Evolutionary conservation across 2,797 vertebrate species (phyloP).

Genomic region (Limnodromus scolopaceus): DNA sequence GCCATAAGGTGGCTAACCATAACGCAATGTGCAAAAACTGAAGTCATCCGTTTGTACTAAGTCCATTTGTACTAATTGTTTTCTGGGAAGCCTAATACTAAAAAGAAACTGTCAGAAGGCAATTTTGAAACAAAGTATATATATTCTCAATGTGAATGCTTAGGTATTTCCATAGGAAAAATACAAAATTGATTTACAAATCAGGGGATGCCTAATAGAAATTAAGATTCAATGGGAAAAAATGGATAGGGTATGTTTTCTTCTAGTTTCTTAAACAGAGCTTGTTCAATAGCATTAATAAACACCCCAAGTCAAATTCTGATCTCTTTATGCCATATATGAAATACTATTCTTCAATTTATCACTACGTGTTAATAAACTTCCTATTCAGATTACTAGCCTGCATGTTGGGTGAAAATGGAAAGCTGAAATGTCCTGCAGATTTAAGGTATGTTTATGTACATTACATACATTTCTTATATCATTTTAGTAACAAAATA

Average conservation of each 20-base stretch:
- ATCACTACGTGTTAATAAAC: not conserved
- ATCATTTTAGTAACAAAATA: not conserved
- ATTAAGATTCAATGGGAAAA: not conserved
- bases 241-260: not conserved
- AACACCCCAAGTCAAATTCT: not conserved
- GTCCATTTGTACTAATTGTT: not conserved
- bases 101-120: not conserved
- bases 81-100: not conserved
- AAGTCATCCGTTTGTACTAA: not conserved
- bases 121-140: not conserved
- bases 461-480: not conserved
- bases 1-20: not conserved
- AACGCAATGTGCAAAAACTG: not conserved
- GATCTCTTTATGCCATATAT: not conserved
- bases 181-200: not conserved
- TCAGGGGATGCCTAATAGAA: not conserved
- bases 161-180: not conserved
- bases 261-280: not conserved
- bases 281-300: not conserved
- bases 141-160: not conserved
- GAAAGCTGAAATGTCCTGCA: not conserved
- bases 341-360: not conserved
- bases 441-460: not conserved
- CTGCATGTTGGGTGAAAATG: not conserved
- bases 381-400: not conserved